Base-by-base conservation (phyloP, 2,113 vertebrate genomes). In the Mionectes macconnelli region DNA sequence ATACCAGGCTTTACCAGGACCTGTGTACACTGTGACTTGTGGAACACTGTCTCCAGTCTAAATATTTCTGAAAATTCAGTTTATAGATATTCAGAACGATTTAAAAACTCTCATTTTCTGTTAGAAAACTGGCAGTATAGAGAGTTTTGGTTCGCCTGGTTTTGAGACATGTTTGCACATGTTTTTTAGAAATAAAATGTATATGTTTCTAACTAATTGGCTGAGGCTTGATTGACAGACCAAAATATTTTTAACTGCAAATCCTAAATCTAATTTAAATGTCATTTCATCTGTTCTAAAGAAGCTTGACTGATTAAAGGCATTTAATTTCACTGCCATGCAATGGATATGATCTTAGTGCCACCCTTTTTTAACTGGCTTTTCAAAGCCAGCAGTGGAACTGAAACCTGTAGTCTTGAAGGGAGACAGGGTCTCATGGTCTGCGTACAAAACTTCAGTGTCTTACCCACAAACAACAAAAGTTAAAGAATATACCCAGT, bases 221-320 rank as follows among this genome's bases (percentile, higher is more conserved):
- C 67, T 95, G 86, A 52, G 27, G 50, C n/a, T 87, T 96, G 93
- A 91, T 87, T 92, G 80, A 75, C 73, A 87, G 64, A 66, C 42
- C 50, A 94, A 90, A 95, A 87, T 87, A 91, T 97, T 96, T 95
- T 78, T 68, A 87, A 87, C 78, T 93, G 60, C 73, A 52, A 92
- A 80, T 77, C 22, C 70, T 90, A 82, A 66, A 73, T 79, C 50
- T 89, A 94, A 94, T 91, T 95, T 85, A 88, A 89, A 84, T 90
- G 63, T 92, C 60, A 79, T 94, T 94, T 94, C 60, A 64, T 81
- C 60, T 88, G 28, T 88, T 90, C 55, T 72, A 78, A 87, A 93
- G 84, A 70, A 92, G 80, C 56, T 84, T 89, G 86, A 72, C 73
- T 94, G 87, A 94, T 93, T 89, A 87, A 87, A 92, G 31, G 16